Conservation (phyloP, 92 coral and sea anemone species). For the Epizoanthus rinbou region DNA sequence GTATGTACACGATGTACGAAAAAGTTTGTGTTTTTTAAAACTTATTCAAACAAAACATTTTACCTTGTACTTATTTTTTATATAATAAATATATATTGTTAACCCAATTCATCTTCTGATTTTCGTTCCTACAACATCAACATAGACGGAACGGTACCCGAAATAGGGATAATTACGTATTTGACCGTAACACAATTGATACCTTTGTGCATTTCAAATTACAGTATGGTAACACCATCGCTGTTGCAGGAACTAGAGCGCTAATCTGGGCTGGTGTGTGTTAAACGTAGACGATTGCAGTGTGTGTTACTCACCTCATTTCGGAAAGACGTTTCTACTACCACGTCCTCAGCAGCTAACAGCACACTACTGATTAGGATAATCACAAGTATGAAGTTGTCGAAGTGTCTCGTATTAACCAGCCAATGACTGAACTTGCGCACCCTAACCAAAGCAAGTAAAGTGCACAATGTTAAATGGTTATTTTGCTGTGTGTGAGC, state of each 20-base stretch:
- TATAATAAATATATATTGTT: not conserved
- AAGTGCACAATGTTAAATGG: too few relatives aligned
- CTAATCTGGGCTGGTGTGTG: not conserved
- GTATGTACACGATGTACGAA: too few relatives aligned
- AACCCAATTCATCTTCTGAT: too few relatives aligned
- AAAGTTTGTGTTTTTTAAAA: too few relatives aligned
- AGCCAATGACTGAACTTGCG: constrained; percentile 88
- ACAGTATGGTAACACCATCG: too few relatives aligned
- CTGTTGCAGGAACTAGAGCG: not conserved
- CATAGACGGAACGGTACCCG: not conserved
- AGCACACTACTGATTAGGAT: constrained; percentile 90
- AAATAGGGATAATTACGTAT: too few relatives aligned
- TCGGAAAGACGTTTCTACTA: constrained; percentile 66
- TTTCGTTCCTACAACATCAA: not conserved
- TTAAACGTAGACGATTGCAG: not conserved
- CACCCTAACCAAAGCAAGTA: constrained; percentile 53
- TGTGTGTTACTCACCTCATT: constrained; percentile 59
- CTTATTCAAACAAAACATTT: too few relatives aligned
- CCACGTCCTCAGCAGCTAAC: constrained; percentile 94
- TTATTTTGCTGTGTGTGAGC: not conserved
- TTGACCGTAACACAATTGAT: too few relatives aligned
- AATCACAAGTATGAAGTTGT: constrained; percentile 88
- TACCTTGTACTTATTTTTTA: too few relatives aligned
- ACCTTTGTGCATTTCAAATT: too few relatives aligned
- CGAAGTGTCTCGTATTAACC: constrained; percentile 92